Evolutionary conservation across 2,888 invertebrate genomes (phyloP).

Genomic region (Clivina fossor): DNA sequence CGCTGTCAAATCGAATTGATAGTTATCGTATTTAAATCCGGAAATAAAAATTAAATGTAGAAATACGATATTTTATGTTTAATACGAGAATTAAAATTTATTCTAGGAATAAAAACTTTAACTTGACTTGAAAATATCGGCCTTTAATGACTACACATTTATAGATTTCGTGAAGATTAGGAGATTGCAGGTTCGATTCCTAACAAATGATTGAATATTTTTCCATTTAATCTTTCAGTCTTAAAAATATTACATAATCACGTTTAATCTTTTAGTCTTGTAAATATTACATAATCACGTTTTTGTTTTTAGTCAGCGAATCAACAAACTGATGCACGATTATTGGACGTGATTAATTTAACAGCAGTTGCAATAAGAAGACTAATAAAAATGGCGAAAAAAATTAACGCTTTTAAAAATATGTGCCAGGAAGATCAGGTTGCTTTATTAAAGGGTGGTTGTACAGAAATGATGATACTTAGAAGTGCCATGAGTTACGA

Average conservation of each 20-base stretch:
- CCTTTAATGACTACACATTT: too few species aligned
- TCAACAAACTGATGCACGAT: slow-evolving; percentile 61
- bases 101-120: too few species aligned
- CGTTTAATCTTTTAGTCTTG: slow-evolving; percentile 17
- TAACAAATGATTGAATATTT: too few species aligned
- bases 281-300: slow-evolving; percentile 10
- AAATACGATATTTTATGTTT: too few species aligned
- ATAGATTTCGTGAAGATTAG: too few species aligned
- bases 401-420: slow-evolving; percentile 85
- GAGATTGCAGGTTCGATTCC: too few species aligned
- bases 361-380: slow-evolving; percentile 90
- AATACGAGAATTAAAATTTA: too few species aligned
- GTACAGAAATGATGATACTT: slow-evolving; percentile 95
- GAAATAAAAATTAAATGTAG: too few species aligned
- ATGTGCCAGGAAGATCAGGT: slow-evolving; percentile 95
- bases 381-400: slow-evolving; percentile 81
- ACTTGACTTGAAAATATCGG: too few species aligned
- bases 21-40: too few species aligned
- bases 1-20: too few species aligned
- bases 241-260: slow-evolving; percentile 5
- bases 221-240: too few species aligned
- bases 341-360: slow-evolving; percentile 84
- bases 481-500: slow-evolving; percentile 92
- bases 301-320: slow-evolving; percentile 40
- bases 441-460: slow-evolving; percentile 84